These are phyloP conservation scores for Nycticebus coucang DNA, from an alignment of 2,113 vertebrate genomes.

Conservation along the genomic window DNA sequence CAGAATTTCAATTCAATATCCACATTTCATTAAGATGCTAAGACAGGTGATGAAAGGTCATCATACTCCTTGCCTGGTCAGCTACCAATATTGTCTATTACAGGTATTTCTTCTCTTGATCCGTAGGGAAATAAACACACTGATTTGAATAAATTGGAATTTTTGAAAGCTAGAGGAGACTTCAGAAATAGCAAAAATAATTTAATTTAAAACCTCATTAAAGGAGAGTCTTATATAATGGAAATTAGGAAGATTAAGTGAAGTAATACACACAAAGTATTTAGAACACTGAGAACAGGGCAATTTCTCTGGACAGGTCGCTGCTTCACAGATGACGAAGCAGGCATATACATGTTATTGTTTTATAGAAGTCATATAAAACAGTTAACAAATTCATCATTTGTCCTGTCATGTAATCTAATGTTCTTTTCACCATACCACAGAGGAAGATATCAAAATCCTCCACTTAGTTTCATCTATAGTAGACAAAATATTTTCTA, in stretches of 20 bases:
- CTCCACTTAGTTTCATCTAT: not conserved
- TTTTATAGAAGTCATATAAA: not conserved
- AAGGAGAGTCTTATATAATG: not conserved
- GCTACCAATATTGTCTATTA: slow-evolving; percentile 30
- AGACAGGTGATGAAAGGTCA: slow-evolving; percentile 61
- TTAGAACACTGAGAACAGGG: not conserved
- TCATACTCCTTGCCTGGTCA: slow-evolving; percentile 56
- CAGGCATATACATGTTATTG: not conserved
- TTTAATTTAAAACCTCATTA: not conserved
- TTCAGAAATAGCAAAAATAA: not conserved
- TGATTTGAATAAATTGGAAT: slow-evolving; percentile 43
- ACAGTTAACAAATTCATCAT: not conserved
- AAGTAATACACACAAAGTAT: not conserved
- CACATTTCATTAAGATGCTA: slow-evolving; percentile 49
- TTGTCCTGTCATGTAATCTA: not conserved
- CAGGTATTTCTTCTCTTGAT: not conserved
- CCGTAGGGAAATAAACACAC: slow-evolving; percentile 18
- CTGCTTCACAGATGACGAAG: not conserved
- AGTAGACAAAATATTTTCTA: not conserved
- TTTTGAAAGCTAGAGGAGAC: not conserved
- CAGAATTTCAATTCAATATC: slow-evolving; percentile 47
- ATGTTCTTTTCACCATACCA: not conserved
- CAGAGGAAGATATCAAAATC: not conserved
- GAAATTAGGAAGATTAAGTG: not conserved
- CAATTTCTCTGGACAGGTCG: not conserved